Conservation (phyloP, 2,888 invertebrate species). For the Achlya flavicornis region DNA sequence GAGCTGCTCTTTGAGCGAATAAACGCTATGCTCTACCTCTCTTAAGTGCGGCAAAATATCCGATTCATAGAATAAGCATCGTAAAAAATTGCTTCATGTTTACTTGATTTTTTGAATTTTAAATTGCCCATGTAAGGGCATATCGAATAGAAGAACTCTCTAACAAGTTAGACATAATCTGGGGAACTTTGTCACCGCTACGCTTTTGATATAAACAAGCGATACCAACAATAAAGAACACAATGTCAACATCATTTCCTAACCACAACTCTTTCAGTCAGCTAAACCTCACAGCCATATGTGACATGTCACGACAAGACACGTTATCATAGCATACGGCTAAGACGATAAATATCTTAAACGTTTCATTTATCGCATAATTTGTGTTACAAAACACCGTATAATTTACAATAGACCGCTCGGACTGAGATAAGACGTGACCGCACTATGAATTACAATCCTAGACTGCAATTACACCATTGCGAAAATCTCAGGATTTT, state of each 20-base stretch:
- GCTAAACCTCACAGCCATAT: neutral
- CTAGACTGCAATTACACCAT: constrained; percentile 4
- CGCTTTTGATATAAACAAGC: neutral
- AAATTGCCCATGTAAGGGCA: too few relatives aligned
- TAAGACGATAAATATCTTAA: constrained; percentile 31
- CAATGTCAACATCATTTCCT: neutral
- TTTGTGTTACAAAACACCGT: constrained; percentile 40
- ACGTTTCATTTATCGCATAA: constrained; percentile 40
- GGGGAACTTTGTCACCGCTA: too few relatives aligned
- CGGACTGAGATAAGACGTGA: constrained; percentile 8
- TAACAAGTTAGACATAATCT: too few relatives aligned
- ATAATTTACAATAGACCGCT: constrained; percentile 17
- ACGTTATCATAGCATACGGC: neutral
- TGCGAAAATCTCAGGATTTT: neutral
- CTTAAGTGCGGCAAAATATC: too few relatives aligned
- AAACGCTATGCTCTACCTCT: too few relatives aligned
- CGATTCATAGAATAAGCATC: too few relatives aligned
- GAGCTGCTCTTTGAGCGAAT: too few relatives aligned
- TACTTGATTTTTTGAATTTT: too few relatives aligned
- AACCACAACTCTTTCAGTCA: constrained; percentile 1
- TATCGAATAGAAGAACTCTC: too few relatives aligned
- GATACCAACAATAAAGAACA: neutral
- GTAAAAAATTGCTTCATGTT: too few relatives aligned
- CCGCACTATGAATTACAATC: neutral
- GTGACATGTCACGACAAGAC: neutral